Evolutionary conservation across 2,113 vertebrate genomes (phyloP).

Genomic region (Manacus vitellinus): DNA sequence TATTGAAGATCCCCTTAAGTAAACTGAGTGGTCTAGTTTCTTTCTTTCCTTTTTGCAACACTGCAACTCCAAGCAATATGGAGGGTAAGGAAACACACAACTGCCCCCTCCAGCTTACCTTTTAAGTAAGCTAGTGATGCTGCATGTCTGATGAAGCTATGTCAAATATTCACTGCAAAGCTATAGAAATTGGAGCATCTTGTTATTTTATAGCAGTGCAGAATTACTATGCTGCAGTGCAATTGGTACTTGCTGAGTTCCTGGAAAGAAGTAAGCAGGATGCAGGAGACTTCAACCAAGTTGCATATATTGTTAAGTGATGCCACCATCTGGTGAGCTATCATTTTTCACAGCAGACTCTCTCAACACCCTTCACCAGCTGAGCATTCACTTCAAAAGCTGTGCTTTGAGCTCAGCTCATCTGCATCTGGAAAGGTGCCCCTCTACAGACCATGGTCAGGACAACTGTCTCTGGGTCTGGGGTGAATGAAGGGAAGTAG

Average conservation of each 20-base stretch:
- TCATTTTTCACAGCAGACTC: not conserved
- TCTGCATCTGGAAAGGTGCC: not conserved
- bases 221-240: not conserved
- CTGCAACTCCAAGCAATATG: not conserved
- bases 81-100: not conserved
- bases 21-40: not conserved
- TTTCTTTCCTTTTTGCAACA: not conserved
- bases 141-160: not conserved
- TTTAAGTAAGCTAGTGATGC: not conserved
- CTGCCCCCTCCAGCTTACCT: not conserved
- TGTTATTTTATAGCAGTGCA: not conserved
- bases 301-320: not conserved
- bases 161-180: not conserved
- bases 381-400: not conserved
- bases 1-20: not conserved
- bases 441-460: not conserved
- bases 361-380: not conserved
- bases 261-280: not conserved
- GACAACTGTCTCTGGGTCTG: not conserved
- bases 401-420: not conserved
- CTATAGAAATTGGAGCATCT: not conserved
- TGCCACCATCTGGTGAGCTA: not conserved
- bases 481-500: not conserved
- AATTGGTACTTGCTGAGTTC: not conserved
- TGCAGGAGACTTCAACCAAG: not conserved